Base-by-base conservation (phyloP, 2,113 vertebrate genomes). In the Hoplias malabaricus region DNA sequence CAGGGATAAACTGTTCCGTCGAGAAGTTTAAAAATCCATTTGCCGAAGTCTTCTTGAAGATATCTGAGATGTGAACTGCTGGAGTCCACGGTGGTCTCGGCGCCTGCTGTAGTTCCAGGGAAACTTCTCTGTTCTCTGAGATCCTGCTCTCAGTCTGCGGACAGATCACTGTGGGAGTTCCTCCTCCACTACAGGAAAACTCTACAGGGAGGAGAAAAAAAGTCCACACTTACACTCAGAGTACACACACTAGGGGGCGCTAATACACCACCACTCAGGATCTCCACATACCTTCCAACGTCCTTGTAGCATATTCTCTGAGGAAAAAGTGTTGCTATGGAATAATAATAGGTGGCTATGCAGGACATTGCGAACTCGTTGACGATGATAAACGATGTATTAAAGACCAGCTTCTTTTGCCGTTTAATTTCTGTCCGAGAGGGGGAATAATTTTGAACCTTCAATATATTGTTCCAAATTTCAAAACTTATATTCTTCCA, bases 171-270 rank as follows among this genome's bases (percentile, higher is more conserved):
- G 78, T 80, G 86, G 89, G 88, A 91, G 91, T 93, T 93, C 91
- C 90, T 88, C 87, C 87, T 86, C 77, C 65, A 63, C 85, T 84
- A 86, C 86, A 89, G 90, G 90, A 88, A 90, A 88, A 90, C 85
- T 88, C 86, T 75, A 89, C 90, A 90, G 90, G 90, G n/a, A n/a
- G n/a, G n/a, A n/a, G n/a, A n/a, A n/a, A n/a, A n/a, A 92, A 91
- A 86, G 88, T 82, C 78, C 31, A 34, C 33, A 53, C 43, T 72
- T 82, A 84, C 86, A 56, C 87, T 50, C 86, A 0, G 7, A 1
- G 1, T 25, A 33, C 69, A 25, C 74, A 89, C 91, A 57, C 79
- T 42, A 84, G 90, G 86, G 71, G 85, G 83, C 80, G 27, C 7
- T 9, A 9, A 68, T 3, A 40, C 25, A 59, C 50, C 46, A n/a